Base-by-base conservation (phyloP, 2,888 invertebrate species). In the Tetramorium bicarinatum region DNA sequence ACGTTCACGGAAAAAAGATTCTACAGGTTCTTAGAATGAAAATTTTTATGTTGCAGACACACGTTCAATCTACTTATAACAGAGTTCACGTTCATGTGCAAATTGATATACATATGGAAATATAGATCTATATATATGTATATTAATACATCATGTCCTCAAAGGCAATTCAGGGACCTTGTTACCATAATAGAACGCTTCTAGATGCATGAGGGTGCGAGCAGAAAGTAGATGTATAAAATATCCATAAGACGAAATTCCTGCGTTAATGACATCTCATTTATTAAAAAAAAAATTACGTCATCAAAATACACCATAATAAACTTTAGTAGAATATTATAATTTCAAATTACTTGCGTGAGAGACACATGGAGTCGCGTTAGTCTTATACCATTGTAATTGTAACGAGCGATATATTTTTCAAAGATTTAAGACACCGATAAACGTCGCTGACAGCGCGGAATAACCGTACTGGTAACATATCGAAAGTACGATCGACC, bases 401-500 rank as follows among this genome's bases (percentile, higher is more conserved):
- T 66, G 49, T 67, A 38, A 9, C 76, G 11, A 25, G 25, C 2
- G 13, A 38, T 18, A 66, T 38, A 66, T 38, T 21, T 52, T 21
- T n/a, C 29, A 38, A 21, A 18, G 56, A 72, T 76, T 54, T n/a
- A 67, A 21, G 18, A n/a, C 9, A 8, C 3, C n/a, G 52, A 52
- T 67, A 67, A 52, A 41, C n/a, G 15, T 29, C n/a, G n/a, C 41
- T 21, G 13, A 21, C 11, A 38, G 38, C 61, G n/a, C 38, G 25
- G 15, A 49, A 41, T 67, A 52, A 52, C 13, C 13, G 49, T 21
- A 38, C n/a, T 18, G 41, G 54, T 29, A 41, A 67, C 41, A 29
- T 54, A 54, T 69, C 47, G 59, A 71, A 80, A 72, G 72, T 72
- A 59, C 18, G 18, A 34, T 54, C 34, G 77, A 21, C 7, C 21